These are phyloP conservation scores for Caenorhabditis sinica DNA, from an alignment of 2,888 invertebrate genomes.

Conservation along the genomic window DNA sequence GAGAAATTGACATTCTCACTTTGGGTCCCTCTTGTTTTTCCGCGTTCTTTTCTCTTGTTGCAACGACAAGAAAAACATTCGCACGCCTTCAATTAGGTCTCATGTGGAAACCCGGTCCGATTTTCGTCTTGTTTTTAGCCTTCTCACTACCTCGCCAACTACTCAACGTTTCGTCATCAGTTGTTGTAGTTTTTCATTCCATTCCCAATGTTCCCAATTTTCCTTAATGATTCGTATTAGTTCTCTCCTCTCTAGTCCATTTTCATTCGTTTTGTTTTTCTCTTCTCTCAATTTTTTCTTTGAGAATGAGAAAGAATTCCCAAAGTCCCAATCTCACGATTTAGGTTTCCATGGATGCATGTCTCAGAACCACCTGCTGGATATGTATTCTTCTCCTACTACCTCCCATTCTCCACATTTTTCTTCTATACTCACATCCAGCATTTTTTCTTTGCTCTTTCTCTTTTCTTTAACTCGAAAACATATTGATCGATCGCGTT, in stretches of 20 bases:
- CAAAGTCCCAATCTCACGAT: neutral
- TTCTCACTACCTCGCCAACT: constrained; percentile 6
- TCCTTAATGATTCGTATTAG: constrained; percentile 1
- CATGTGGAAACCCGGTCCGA: constrained; percentile 47
- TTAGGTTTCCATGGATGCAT: constrained; percentile 19
- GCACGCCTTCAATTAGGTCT: constrained; percentile 60
- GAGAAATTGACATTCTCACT: constrained; percentile 48
- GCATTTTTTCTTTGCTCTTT: constrained; percentile 6
- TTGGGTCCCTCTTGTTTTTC: constrained; percentile 21
- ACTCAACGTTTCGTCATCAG: constrained; percentile 22
- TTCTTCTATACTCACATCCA: neutral
- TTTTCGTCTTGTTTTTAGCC: constrained; percentile 45
- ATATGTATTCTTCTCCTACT: constrained; percentile 5
- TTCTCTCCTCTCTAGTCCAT: neutral
- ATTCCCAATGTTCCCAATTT: constrained; percentile 13
- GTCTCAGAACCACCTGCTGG: constrained; percentile 1
- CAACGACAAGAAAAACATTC: constrained; percentile 48
- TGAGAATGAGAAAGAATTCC: constrained; percentile 7
- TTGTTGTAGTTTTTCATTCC: constrained; percentile 27
- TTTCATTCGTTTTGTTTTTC: constrained; percentile 2
- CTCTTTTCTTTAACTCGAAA: constrained; percentile 8
- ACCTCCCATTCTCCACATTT: neutral
- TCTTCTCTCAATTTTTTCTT: neutral
- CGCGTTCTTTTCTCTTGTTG: neutral
- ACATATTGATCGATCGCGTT: constrained; percentile 44